Conservation (phyloP, 1,140 invertebrate species). For the Nasonia vitripennis region DNA sequence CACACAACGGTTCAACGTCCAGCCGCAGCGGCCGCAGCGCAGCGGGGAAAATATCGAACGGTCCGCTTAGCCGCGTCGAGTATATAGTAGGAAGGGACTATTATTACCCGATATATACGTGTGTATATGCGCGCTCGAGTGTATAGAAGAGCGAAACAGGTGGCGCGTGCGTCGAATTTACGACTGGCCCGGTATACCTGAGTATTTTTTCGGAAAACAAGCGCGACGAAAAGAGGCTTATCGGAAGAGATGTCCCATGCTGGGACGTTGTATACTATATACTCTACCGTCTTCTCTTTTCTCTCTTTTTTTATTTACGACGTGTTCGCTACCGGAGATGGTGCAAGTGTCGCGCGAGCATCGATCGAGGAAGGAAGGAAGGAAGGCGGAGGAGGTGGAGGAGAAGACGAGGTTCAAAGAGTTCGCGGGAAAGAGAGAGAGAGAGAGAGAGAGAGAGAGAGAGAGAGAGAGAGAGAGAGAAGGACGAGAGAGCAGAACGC, state of each 20-base stretch:
- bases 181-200: conserved; percentile 15
- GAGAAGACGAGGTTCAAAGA: conserved; percentile 51
- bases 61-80: neutral
- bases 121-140: neutral
- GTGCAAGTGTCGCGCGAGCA: neutral
- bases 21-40: neutral
- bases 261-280: neutral
- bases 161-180: conserved; percentile 5
- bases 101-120: conserved; percentile 14
- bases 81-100: conserved; percentile 4
- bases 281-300: neutral
- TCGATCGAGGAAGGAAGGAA: neutral
- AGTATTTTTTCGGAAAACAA: conserved; percentile 1
- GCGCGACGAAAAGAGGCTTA: conserved; percentile 9
- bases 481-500: conserved; percentile 53
- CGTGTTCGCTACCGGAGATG: neutral
- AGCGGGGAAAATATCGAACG: conserved; percentile 29
- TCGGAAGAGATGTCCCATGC: neutral
- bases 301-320: neutral
- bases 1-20: conserved; percentile 23
- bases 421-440: conserved; percentile 26
- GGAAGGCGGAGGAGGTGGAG: conserved; percentile 14
- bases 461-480: conserved; percentile 24
- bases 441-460: conserved; percentile 24
- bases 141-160: neutral